These are phyloP conservation scores for Ceuthmochares aereus DNA, from an alignment of 2,113 vertebrate genomes.

Conservation along the genomic window DNA sequence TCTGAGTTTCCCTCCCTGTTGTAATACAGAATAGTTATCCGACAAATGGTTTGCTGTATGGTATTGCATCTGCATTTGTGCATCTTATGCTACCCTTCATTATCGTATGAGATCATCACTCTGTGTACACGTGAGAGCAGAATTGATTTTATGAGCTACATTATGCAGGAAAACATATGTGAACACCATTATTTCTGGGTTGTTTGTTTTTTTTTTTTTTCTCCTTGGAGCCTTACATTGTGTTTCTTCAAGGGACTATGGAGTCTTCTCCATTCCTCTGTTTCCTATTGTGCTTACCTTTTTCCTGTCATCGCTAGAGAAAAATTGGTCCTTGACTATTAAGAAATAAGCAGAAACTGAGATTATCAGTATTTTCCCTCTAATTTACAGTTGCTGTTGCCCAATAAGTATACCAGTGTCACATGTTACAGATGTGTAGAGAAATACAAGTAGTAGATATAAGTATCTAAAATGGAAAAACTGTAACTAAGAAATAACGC, in stretches of 20 bases:
- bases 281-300: background rate
- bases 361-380: background rate
- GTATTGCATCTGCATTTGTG: background rate
- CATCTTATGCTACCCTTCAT: background rate
- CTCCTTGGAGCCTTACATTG: background rate
- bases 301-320: background rate
- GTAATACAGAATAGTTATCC: background rate
- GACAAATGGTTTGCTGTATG: background rate
- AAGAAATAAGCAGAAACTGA: background rate
- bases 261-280: background rate
- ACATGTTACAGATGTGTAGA: background rate
- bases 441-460: background rate
- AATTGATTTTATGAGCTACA: background rate
- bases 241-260: background rate
- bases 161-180: background rate
- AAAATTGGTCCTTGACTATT: background rate
- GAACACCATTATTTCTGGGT: background rate
- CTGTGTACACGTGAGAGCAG: background rate
- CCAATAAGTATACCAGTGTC: fast-evolving
- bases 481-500: background rate
- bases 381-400: background rate
- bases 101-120: background rate
- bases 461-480: background rate
- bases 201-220: background rate
- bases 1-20: background rate